phyloP scores from a whole-genome alignment of 1,140 invertebrate genomes.

The Ridgeia piscesae region DNA sequence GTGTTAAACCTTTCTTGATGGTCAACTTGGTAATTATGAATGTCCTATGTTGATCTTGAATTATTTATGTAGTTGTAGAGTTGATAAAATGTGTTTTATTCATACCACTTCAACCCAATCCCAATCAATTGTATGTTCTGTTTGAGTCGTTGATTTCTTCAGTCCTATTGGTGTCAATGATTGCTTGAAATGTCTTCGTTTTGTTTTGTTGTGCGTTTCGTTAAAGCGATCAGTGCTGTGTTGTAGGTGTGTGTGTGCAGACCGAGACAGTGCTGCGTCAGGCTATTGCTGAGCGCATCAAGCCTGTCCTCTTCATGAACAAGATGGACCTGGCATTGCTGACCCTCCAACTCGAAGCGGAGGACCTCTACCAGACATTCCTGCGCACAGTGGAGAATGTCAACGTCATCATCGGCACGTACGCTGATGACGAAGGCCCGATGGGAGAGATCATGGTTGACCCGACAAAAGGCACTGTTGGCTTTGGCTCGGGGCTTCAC shows the following conservation, averaged over 20 bases:
- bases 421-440: conserved; percentile 92
- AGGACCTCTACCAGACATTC: conserved; percentile 99
- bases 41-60: too few species aligned
- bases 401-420: conserved; percentile 99
- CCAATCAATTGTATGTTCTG: not conserved
- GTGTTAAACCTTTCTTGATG: not conserved
- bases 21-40: too few species aligned
- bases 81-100: too few species aligned
- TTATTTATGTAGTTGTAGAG: too few species aligned
- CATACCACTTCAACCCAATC: not conserved
- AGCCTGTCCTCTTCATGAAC: conserved; percentile 99
- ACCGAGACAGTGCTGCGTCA: conserved; percentile 98
- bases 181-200: not conserved
- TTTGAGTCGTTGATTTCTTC: not conserved
- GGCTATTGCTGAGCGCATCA: conserved; percentile 97
- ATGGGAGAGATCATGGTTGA: conserved; percentile 87
- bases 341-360: conserved; percentile 87
- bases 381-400: conserved; percentile 99
- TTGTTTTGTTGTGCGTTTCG: not conserved
- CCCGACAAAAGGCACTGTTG: conserved; percentile 96
- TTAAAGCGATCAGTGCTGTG: not conserved
- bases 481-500: conserved; percentile 97
- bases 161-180: not conserved
- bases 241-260: conserved; percentile 94
- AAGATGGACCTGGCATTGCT: conserved; percentile 98